phyloP scores from a whole-genome alignment of 2,113 vertebrate genomes.

The Nothocercus nigrocapillus region DNA sequence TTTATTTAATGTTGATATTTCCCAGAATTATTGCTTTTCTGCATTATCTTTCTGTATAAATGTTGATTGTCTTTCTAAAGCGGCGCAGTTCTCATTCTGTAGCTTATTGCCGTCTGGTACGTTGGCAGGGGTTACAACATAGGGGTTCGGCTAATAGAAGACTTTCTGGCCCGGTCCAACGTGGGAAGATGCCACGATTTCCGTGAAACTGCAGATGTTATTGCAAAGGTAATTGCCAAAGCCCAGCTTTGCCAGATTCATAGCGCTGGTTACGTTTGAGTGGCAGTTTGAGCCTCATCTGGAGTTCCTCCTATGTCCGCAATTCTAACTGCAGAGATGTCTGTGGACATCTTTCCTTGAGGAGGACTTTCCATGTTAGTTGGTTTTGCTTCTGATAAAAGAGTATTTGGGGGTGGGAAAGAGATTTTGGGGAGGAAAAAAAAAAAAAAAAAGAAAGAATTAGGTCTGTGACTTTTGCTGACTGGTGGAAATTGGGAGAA shows the following conservation, averaged over 20 bases:
- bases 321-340: not conserved
- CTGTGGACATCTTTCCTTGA: not conserved
- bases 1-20: not conserved
- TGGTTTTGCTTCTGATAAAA: not conserved
- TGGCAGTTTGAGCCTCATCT: not conserved
- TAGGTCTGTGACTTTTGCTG: not conserved
- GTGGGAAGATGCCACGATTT: constrained; percentile 98
- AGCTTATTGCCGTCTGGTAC: constrained; percentile 1
- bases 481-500: not conserved
- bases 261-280: not conserved
- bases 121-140: constrained; percentile 97
- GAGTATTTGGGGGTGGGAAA: not conserved
- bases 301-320: not conserved
- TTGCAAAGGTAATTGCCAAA: constrained; percentile 88
- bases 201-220: constrained; percentile 98
- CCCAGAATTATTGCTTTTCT: not conserved
- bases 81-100: not conserved
- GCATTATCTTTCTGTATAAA: rapidly evolving
- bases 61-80: not conserved
- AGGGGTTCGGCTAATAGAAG: constrained; percentile 96
- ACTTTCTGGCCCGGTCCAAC: constrained; percentile 96
- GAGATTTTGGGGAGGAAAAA: not conserved
- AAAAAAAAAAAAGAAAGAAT: not conserved
- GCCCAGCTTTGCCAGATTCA: not conserved
- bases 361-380: too few relatives aligned